These are phyloP conservation scores for Tragulus kanchil DNA, from an alignment of 2,113 vertebrate genomes.

Conservation along the genomic window DNA sequence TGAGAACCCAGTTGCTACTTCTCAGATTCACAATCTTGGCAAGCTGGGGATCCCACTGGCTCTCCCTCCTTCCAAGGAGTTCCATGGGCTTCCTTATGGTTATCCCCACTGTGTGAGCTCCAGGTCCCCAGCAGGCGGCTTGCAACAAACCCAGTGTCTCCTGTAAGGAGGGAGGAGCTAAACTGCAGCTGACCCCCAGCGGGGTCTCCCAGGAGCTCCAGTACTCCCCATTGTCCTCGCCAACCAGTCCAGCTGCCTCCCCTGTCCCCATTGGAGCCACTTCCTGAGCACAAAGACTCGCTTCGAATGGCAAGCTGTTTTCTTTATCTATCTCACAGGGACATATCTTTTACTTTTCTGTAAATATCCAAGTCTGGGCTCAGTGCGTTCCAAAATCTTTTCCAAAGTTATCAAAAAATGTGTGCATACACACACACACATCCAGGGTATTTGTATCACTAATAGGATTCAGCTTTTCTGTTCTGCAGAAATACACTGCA, in stretches of 20 bases:
- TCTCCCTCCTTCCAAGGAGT: not conserved
- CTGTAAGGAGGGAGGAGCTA: fast-evolving
- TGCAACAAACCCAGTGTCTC: fast-evolving
- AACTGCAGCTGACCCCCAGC: not conserved
- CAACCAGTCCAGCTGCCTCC: not conserved
- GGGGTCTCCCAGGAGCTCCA: fast-evolving
- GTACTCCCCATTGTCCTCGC: not conserved
- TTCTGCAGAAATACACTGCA: not conserved
- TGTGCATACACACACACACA: not conserved
- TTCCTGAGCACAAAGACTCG: not conserved
- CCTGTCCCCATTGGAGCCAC: not conserved
- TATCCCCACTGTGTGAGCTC: fast-evolving
- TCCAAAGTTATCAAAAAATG: not conserved
- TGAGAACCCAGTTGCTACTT: not conserved
- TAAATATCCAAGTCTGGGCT: not conserved
- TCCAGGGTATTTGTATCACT: not conserved
- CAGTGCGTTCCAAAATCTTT: not conserved
- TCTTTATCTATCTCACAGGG: not conserved
- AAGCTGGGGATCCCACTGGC: fast-evolving
- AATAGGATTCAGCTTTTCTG: not conserved
- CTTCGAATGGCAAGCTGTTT: fast-evolving
- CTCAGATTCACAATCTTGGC: not conserved
- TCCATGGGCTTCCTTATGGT: not conserved
- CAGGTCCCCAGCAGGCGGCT: not conserved
- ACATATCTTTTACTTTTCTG: not conserved